phyloP scores from a whole-genome alignment of 2,888 invertebrate genomes.

The Halictus ligatus region DNA sequence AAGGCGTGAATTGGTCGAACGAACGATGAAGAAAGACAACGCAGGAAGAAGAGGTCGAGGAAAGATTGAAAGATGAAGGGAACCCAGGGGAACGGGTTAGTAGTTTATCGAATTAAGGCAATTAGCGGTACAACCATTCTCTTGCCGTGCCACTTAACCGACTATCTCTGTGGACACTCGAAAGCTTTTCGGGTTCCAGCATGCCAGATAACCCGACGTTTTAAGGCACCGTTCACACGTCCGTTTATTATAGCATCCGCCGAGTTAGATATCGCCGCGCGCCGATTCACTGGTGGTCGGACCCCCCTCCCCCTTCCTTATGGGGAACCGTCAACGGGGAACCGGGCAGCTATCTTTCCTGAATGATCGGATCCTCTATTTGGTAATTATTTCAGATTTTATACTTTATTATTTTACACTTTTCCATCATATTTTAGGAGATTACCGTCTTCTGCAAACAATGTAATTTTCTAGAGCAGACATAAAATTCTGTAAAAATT shows the following conservation, averaged over 20 bases:
- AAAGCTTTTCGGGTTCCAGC: constrained; percentile 78
- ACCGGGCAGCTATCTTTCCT: not conserved
- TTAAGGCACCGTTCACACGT: constrained; percentile 62
- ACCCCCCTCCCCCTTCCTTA: constrained; percentile 2
- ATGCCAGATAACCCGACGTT: constrained; percentile 71
- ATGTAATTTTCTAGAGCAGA: too few species aligned
- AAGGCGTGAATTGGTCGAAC: constrained; percentile 29
- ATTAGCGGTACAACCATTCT: constrained; percentile 80
- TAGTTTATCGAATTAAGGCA: constrained; percentile 82
- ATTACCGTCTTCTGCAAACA: too few species aligned
- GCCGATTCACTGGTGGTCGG: constrained; percentile 35
- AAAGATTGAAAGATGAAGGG: constrained; percentile 55
- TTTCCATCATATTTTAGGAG: not conserved
- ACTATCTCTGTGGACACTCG: constrained; percentile 78
- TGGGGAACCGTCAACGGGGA: not conserved
- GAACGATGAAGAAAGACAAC: constrained; percentile 1
- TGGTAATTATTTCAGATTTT: not conserved
- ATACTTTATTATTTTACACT: not conserved
- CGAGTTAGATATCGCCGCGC: constrained; percentile 35
- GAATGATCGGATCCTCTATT: not conserved
- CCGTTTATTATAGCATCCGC: constrained; percentile 54
- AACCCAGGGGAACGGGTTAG: constrained; percentile 69
- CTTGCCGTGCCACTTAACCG: constrained; percentile 74
- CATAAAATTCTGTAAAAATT: too few species aligned
- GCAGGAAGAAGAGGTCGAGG: constrained; percentile 51